These are phyloP conservation scores for Caenorhabditis tropicalis DNA, from an alignment of 1,140 invertebrate species.

Conservation along the genomic window DNA sequence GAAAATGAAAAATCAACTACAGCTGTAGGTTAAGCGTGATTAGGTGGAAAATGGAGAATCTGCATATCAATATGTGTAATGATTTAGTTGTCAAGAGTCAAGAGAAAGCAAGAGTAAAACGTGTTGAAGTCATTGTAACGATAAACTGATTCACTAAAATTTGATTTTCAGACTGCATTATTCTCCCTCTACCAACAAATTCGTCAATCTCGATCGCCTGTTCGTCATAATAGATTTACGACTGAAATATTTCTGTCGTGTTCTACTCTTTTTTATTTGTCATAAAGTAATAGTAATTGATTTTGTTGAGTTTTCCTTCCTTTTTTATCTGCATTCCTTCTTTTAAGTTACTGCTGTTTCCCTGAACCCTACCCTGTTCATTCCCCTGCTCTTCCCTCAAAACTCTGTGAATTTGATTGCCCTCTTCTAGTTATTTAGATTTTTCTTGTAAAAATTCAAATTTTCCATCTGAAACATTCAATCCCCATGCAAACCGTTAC, in stretches of 20 bases:
- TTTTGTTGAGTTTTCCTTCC: not conserved
- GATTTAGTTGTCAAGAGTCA: too few species aligned
- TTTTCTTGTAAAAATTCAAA: not conserved
- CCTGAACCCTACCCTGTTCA: not conserved
- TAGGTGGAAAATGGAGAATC: too few species aligned
- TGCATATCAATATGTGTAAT: too few species aligned
- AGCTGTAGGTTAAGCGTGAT: too few species aligned
- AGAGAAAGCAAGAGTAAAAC: not conserved
- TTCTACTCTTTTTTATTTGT: not conserved
- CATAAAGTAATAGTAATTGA: conserved; percentile 29
- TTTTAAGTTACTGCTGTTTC: not conserved
- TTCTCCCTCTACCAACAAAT: not conserved
- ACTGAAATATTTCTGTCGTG: not conserved
- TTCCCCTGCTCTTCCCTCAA: not conserved
- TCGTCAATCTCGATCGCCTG: not conserved
- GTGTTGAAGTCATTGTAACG: not conserved
- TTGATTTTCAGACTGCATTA: not conserved
- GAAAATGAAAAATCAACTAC: too few species aligned
- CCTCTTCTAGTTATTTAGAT: not conserved
- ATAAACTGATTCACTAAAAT: not conserved
- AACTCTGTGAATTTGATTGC: conserved; percentile 27
- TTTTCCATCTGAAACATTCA: not conserved
- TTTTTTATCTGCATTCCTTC: not conserved
- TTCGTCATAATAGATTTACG: conserved; percentile 21
- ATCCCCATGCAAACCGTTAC: not conserved